Evolutionary conservation across 2,888 invertebrate genomes (phyloP).

Genomic region (Ypsolopha sequella): DNA sequence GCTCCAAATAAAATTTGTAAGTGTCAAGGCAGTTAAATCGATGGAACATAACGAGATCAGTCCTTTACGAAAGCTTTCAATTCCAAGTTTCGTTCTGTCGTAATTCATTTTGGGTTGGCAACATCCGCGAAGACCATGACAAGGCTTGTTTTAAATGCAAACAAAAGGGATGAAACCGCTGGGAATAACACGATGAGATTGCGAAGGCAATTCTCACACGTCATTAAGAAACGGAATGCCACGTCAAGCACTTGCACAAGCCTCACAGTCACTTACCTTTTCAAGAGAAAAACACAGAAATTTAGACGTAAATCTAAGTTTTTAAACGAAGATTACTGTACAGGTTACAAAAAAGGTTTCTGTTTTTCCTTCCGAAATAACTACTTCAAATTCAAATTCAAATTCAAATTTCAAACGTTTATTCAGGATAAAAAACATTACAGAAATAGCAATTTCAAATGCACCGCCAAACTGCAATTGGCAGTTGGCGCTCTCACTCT

Average conservation of each 20-base stretch:
- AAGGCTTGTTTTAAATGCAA: conserved; percentile 10
- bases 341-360: neutral
- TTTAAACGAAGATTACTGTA: conserved; percentile 1
- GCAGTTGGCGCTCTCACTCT: too few species aligned
- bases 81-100: conserved; percentile 39
- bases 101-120: conserved; percentile 35
- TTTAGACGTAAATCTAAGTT: neutral
- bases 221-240: conserved; percentile 10
- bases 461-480: too few species aligned
- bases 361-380: neutral
- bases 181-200: conserved; percentile 7
- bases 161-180: conserved; percentile 8
- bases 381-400: too few species aligned
- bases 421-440: too few species aligned
- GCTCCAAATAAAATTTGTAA: conserved; percentile 49
- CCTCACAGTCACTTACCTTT: neutral
- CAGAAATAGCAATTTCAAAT: too few species aligned
- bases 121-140: neutral
- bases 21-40: conserved; percentile 63
- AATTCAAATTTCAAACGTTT: too few species aligned
- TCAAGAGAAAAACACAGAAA: neutral
- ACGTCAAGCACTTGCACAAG: neutral
- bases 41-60: conserved; percentile 43
- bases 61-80: conserved; percentile 37
- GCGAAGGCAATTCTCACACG: conserved; percentile 7